Conservation (phyloP, 2,888 invertebrate species). For the Hyles lineata region DNA sequence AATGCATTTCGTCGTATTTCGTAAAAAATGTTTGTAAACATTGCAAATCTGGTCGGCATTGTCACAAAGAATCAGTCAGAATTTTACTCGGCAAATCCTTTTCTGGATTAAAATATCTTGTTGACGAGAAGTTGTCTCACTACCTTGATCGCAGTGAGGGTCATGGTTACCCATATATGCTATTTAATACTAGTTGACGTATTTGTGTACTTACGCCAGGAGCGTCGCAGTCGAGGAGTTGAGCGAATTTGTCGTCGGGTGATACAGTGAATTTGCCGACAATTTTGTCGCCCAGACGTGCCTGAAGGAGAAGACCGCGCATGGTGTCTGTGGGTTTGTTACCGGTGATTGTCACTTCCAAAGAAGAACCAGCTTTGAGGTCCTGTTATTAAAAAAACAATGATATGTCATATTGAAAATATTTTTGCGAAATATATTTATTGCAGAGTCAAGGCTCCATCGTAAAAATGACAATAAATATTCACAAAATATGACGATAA, state of each 20-base stretch:
- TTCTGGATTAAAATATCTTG: too few relatives aligned
- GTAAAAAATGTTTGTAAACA: not conserved
- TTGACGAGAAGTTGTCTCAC: too few relatives aligned
- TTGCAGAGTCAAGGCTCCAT: constrained; percentile 16
- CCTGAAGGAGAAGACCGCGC: constrained; percentile 88
- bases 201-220: constrained; percentile 77
- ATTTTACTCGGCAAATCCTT: too few relatives aligned
- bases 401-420: constrained; percentile 1
- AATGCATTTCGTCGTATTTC: not conserved
- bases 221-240: constrained; percentile 81
- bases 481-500: not conserved
- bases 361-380: constrained; percentile 71
- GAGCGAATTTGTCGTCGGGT: constrained; percentile 76
- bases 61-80: too few relatives aligned
- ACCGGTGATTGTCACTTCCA: constrained; percentile 83
- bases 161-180: too few relatives aligned
- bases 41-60: not conserved
- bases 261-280: constrained; percentile 87
- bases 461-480: not conserved
- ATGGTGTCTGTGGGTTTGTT: constrained; percentile 78
- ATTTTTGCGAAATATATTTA: constrained; percentile 1
- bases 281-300: constrained; percentile 84
- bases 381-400: constrained; percentile 45
- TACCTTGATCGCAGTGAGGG: too few relatives aligned
- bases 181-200: too few relatives aligned